Percentiles rank a stretch among this genome's conserved stretches.
These are phyloP conservation scores for Callyntrura sp. DNA, from an alignment of 2,888 invertebrate genomes.

Conservation along the genomic window DNA sequence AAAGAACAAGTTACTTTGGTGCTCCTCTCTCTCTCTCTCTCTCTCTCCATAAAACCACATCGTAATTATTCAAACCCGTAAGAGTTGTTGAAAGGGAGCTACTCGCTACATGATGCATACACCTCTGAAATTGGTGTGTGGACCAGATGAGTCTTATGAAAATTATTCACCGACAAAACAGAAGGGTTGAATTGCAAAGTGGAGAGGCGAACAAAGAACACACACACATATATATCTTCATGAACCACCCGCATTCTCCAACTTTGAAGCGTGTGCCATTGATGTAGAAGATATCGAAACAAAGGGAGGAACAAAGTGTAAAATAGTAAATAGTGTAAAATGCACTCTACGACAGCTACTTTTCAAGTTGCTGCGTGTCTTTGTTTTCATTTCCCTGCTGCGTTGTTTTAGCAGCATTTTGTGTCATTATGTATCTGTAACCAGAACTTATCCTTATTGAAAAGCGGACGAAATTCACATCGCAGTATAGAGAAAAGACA, in stretches of 20 bases:
- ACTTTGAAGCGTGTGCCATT: conserved; percentile 28
- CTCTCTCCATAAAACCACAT: conserved; percentile 55
- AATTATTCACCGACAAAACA: conserved; percentile 1
- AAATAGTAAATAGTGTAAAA: background rate
- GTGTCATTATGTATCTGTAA: background rate
- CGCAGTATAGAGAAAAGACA: background rate
- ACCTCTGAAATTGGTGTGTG: background rate
- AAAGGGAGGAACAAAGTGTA: conserved; percentile 14
- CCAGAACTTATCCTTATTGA: conserved; percentile 14
- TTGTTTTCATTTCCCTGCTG: background rate
- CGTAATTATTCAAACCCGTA: conserved; percentile 65
- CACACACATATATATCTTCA: background rate
- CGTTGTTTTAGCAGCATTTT: background rate
- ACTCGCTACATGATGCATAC: background rate
- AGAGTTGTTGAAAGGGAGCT: conserved; percentile 33
- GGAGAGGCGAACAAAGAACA: background rate
- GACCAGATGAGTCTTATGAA: background rate
- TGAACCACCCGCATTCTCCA: background rate
- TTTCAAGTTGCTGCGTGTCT: background rate
- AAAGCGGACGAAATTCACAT: conserved; percentile 12
- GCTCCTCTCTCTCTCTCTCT: background rate
- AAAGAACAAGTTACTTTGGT: conserved; percentile 63
- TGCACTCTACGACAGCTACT: background rate
- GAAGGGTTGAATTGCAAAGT: conserved; percentile 31
- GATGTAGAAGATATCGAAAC: background rate